Evolutionary conservation across 1,140 invertebrate species (phyloP), one percentile per base, ranked within the genome.

Genomic region (Papilio machaon): DNA sequence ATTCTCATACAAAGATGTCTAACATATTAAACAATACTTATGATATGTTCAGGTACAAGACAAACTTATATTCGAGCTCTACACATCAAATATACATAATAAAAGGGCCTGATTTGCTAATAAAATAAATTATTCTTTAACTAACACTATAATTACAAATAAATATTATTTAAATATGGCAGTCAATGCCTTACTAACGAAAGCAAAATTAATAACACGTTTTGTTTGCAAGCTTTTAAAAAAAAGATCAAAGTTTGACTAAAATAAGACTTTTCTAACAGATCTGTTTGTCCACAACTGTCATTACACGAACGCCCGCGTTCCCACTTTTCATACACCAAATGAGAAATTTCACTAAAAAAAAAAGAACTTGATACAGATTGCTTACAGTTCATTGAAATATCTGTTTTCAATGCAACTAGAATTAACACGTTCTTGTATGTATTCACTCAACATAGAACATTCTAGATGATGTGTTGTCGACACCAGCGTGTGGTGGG

Each of bases 111-210:
- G 64, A 67, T 67, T 67, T 67, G 64, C 23, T 67, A 67, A 67
- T 67, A 35, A 67, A 70, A 70, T 70, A 38, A 70, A 67, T 67
- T 30, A 67, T n/a, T 60, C 58, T 67, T 67, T 67, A 67, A 13
- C 23, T 30, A 54, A 54, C 17, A 15, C 64, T 38, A 38, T 35
- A 67, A 70, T 70, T 38, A 35, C 11, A 67, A 67, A 35, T 67
- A 67, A 70, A 35, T 64, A 64, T 60, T 13, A 52, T 52, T 60
- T 30, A 30, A 64, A 10, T 35, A 70, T 35, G 30, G 64, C 64
- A 30, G 30, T 70, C 7, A 38, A 10, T 70, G 58, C n/a, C n/a
- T 60, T 60, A 60, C 8, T 60, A 60, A 19, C n/a, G 30, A 35
- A 38, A 70, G 64, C 64, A 70, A 70, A 70, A 70, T 17, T 15